Evolutionary conservation across 2,113 vertebrate species (phyloP).

Genomic region (Neogale vison): DNA sequence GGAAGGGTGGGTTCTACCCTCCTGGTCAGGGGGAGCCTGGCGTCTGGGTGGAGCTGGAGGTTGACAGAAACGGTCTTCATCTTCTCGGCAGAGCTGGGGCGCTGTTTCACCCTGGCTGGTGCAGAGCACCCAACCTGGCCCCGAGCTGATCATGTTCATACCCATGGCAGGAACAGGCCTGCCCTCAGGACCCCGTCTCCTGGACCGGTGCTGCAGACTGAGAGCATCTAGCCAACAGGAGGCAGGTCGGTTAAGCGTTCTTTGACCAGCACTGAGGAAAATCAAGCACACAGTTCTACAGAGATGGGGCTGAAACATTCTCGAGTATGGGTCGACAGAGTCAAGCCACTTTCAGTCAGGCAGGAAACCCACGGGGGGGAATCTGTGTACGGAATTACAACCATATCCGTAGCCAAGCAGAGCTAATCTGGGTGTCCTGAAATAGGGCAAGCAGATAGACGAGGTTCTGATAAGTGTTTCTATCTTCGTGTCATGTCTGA

Average conservation of each 20-base stretch:
- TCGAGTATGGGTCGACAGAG: not conserved
- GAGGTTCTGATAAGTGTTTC: not conserved
- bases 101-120: not conserved
- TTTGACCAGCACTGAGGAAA: not conserved
- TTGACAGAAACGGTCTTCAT: not conserved
- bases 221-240: not conserved
- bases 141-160: rapidly evolving
- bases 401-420: not conserved
- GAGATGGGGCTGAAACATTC: not conserved
- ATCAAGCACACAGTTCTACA: not conserved
- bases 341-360: not conserved
- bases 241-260: rapidly evolving
- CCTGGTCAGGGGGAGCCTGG: not conserved
- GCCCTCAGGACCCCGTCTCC: not conserved
- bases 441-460: not conserved
- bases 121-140: not conserved
- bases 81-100: not conserved
- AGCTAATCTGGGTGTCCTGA: not conserved
- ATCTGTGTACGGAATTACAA: not conserved
- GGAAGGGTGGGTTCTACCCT: not conserved
- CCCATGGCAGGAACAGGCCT: not conserved
- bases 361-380: not conserved
- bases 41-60: not conserved
- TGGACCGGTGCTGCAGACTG: not conserved
- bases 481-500: not conserved